phyloP scores from a whole-genome alignment of 2,797 vertebrate species.

The Danio kyathit region DNA sequence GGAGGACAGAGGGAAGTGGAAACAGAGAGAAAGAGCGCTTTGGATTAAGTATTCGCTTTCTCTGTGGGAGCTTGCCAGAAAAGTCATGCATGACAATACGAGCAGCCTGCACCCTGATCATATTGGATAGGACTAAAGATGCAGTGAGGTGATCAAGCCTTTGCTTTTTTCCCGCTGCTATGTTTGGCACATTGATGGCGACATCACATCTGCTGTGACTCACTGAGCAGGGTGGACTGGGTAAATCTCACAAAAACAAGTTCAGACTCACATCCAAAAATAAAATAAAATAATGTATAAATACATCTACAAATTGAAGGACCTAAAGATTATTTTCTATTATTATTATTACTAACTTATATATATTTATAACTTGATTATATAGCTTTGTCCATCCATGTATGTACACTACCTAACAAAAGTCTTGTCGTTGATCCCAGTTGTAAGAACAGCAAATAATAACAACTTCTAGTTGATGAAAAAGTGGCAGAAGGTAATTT shows the following conservation, averaged over 20 bases:
- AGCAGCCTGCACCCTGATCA: conserved; percentile 53
- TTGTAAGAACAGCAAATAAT: too few relatives aligned
- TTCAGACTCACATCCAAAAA: background rate
- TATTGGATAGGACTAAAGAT: conserved; percentile 55
- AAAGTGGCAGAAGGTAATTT: too few relatives aligned
- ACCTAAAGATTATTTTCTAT: too few relatives aligned
- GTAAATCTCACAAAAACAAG: conserved; percentile 19
- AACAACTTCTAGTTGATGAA: too few relatives aligned
- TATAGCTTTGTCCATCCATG: too few relatives aligned
- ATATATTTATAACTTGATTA: too few relatives aligned
- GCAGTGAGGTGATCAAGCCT: conserved; percentile 60
- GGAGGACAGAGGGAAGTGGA: conserved; percentile 49
- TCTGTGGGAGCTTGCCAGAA: conserved; percentile 50
- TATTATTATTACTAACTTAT: too few relatives aligned
- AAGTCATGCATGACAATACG: conserved; percentile 59
- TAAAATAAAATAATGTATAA: too few relatives aligned
- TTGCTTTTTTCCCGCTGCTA: conserved; percentile 50
- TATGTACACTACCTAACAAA: too few relatives aligned
- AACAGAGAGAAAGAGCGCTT: background rate
- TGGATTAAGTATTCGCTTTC: conserved; percentile 58
- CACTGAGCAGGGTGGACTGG: conserved; percentile 20
- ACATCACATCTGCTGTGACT: conserved; percentile 44
- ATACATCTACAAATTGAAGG: too few relatives aligned
- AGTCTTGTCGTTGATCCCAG: too few relatives aligned
- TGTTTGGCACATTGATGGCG: conserved; percentile 47